These are phyloP conservation scores for Strigamia maritima DNA, from an alignment of 2,888 invertebrate species.

Conservation along the genomic window DNA sequence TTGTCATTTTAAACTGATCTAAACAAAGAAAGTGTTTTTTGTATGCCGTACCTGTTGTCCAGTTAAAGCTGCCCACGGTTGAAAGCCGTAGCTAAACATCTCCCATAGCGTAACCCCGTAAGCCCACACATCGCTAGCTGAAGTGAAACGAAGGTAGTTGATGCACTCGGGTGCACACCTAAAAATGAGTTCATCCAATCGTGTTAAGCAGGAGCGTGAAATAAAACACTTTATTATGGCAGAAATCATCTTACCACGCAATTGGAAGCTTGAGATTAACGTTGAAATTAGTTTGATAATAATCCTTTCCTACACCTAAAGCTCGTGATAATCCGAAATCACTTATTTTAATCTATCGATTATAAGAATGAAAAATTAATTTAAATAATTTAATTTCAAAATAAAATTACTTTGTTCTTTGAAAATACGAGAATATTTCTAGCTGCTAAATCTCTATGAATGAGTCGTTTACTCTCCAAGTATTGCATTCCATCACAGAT, in stretches of 20 bases:
- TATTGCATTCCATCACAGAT: slow-evolving; percentile 98
- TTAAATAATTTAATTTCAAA: background rate
- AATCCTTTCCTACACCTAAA: slow-evolving; percentile 95
- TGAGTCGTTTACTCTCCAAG: slow-evolving; percentile 89
- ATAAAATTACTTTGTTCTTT: slow-evolving; percentile 69
- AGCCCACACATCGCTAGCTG: slow-evolving; percentile 97
- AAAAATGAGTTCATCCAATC: slow-evolving; percentile 12
- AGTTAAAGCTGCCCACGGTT: slow-evolving; percentile 94
- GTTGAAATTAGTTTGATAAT: slow-evolving; percentile 97
- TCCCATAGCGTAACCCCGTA: slow-evolving; percentile 99
- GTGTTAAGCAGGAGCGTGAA: slow-evolving; percentile 1
- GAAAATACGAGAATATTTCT: slow-evolving; percentile 96
- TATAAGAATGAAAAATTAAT: slow-evolving; percentile 30
- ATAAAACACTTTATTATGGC: background rate
- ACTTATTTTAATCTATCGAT: slow-evolving; percentile 77
- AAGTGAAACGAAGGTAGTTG: slow-evolving; percentile 90
- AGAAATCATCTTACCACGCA: slow-evolving; percentile 70
- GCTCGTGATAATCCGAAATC: slow-evolving; percentile 96
- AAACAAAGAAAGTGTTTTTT: background rate
- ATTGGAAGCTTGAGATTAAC: slow-evolving; percentile 95
- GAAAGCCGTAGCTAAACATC: slow-evolving; percentile 97
- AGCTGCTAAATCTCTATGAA: slow-evolving; percentile 96
- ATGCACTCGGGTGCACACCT: slow-evolving; percentile 98
- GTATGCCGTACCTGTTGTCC: slow-evolving; percentile 68
- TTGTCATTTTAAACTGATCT: background rate